Percentiles rank a stretch among this genome's conserved stretches.
phyloP scores from a whole-genome alignment of 2,888 invertebrate genomes.

The Zootermopsis nevadensis region DNA sequence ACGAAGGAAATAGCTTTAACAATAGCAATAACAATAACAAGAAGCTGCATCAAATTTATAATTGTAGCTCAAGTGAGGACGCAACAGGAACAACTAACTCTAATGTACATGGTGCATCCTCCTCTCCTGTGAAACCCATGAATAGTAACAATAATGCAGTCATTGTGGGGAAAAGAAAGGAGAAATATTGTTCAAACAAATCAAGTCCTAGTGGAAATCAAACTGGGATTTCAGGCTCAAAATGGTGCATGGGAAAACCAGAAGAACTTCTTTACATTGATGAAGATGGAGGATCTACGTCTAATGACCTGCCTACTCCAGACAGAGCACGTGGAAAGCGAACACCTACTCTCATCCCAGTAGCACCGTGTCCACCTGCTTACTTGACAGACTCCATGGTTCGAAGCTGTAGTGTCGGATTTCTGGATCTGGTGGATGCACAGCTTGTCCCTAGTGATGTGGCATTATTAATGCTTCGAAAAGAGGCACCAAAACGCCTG shows the following conservation, averaged over 20 bases:
- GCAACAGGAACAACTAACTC: slow-evolving; percentile 32
- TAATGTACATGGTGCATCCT: background rate
- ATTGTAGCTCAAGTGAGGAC: slow-evolving; percentile 9
- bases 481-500: slow-evolving; percentile 81
- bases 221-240: slow-evolving; percentile 52
- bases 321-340: slow-evolving; percentile 59
- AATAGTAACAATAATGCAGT: slow-evolving; percentile 54
- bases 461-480: slow-evolving; percentile 75
- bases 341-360: slow-evolving; percentile 69
- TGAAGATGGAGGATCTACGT: slow-evolving; percentile 66
- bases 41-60: slow-evolving; percentile 13
- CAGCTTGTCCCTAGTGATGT: slow-evolving; percentile 80
- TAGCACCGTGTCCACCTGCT: slow-evolving; percentile 71
- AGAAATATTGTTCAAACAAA: slow-evolving; percentile 56
- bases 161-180: slow-evolving; percentile 53
- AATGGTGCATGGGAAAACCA: slow-evolving; percentile 59
- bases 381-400: slow-evolving; percentile 75
- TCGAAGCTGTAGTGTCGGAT: slow-evolving; percentile 89
- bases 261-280: slow-evolving; percentile 79
- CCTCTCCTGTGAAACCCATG: slow-evolving; percentile 35
- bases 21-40: slow-evolving; percentile 32
- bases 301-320: slow-evolving; percentile 40
- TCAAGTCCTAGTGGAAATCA: slow-evolving; percentile 55
- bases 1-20: slow-evolving; percentile 49
- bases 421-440: slow-evolving; percentile 84